These are phyloP conservation scores for Magallana nippona DNA, from an alignment of 2,888 invertebrate species.

Conservation along the genomic window DNA sequence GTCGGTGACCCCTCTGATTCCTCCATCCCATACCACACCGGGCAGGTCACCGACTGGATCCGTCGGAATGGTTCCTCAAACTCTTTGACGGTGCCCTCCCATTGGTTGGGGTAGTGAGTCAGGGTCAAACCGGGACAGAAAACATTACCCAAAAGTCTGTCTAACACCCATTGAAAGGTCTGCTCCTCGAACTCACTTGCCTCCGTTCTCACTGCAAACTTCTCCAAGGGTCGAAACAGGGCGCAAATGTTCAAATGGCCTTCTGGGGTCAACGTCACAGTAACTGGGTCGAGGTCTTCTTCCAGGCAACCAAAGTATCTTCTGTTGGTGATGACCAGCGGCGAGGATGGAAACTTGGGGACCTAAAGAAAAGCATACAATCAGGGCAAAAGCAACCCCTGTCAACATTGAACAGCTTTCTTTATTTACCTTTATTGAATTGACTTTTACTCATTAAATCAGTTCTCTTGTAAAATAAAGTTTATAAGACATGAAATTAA, in stretches of 20 bases:
- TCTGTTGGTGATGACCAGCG: conserved; percentile 43
- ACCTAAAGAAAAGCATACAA: conserved; percentile 23
- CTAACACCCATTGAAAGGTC: conserved; percentile 20
- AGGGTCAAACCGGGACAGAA: conserved; percentile 40
- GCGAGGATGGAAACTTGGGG: not conserved
- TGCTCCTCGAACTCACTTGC: not conserved
- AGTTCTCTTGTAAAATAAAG: no score
- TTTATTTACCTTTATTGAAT: no score
- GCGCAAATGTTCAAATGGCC: conserved; percentile 36
- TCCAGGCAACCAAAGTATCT: conserved; percentile 43
- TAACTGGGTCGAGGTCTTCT: conserved; percentile 42
- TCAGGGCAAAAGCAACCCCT: conserved; percentile 22
- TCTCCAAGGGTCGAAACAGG: conserved; percentile 38
- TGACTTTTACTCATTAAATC: no score
- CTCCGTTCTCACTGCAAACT: conserved; percentile 1
- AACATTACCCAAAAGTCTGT: conserved; percentile 33
- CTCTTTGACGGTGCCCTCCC: not conserved
- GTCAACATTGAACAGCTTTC: no score
- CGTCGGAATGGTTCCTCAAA: conserved; percentile 41
- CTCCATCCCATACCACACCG: conserved; percentile 31
- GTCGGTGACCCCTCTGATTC: no score
- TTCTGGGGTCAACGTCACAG: conserved; percentile 31
- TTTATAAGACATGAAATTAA: no score
- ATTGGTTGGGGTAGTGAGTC: not conserved
- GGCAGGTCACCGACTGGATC: conserved; percentile 40